phyloP scores from a whole-genome alignment of 2,113 vertebrate species.

The Nerophis ophidion region DNA sequence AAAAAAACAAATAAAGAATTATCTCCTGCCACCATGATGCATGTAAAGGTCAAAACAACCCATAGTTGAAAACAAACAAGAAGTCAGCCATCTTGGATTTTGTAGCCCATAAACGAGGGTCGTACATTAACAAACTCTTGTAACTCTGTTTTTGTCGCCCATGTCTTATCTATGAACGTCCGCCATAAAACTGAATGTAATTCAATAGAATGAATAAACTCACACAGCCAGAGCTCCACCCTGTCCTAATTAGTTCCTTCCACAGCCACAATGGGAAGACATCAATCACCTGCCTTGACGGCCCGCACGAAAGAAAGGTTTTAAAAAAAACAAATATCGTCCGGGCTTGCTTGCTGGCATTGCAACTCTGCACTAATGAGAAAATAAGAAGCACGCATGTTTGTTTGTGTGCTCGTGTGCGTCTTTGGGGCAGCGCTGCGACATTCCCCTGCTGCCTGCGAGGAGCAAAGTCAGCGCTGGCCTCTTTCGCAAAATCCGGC shows the following conservation, averaged over 20 bases:
- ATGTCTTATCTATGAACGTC: too few relatives aligned
- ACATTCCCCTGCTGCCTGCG: constrained; percentile 54
- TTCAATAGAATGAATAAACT: too few relatives aligned
- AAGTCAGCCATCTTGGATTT: too few relatives aligned
- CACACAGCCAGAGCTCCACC: constrained; percentile 29
- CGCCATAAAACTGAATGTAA: too few relatives aligned
- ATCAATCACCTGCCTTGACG: constrained; percentile 32
- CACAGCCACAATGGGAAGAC: constrained; percentile 29
- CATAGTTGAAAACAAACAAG: too few relatives aligned
- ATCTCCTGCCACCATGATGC: too few relatives aligned
- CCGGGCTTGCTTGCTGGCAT: constrained; percentile 23
- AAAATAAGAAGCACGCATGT: constrained; percentile 29
- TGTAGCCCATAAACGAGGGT: too few relatives aligned
- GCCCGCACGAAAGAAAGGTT: background rate
- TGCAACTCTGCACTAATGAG: constrained; percentile 53
- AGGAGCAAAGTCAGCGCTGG: constrained; percentile 44
- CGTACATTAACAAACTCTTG: too few relatives aligned
- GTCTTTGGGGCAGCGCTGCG: constrained; percentile 35
- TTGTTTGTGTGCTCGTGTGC: constrained; percentile 17
- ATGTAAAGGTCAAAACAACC: too few relatives aligned
- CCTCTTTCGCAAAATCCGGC: background rate
- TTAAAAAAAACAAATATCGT: background rate
- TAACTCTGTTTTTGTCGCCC: too few relatives aligned
- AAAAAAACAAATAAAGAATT: too few relatives aligned
- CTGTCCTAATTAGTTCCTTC: constrained; percentile 41